Percentiles rank a stretch among this genome's conserved stretches.
These are phyloP conservation scores for Bombus difficillimus DNA, from an alignment of 1,140 invertebrate genomes.

Conservation along the genomic window DNA sequence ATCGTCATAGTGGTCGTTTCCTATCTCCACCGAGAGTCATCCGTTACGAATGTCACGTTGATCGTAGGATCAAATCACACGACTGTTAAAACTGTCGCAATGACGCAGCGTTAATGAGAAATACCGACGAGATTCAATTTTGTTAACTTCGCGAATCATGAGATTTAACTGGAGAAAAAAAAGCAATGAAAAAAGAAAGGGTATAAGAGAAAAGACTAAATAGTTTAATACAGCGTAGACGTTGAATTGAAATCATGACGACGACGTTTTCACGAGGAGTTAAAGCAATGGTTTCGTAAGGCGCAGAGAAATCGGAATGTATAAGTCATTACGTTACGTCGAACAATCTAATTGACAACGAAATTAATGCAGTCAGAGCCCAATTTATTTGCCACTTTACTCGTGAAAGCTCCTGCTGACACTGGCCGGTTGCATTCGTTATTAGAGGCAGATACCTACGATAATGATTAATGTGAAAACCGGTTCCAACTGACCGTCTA, in stretches of 20 bases:
- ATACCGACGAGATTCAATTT: neutral
- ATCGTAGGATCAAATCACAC: conserved; percentile 2
- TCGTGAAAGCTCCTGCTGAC: conserved; percentile 62
- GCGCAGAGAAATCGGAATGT: conserved; percentile 42
- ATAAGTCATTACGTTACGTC: conserved; percentile 52
- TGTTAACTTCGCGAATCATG: neutral
- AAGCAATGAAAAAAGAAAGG: no score
- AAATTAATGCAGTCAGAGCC: conserved; percentile 70
- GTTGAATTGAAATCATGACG: conserved; percentile 36
- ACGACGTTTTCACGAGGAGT: conserved; percentile 33
- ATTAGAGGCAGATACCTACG: conserved; percentile 64
- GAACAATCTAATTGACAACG: conserved; percentile 69
- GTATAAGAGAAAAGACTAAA: neutral
- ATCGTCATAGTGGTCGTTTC: neutral
- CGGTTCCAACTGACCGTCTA: conserved; percentile 57
- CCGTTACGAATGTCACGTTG: conserved; percentile 36
- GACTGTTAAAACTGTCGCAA: conserved; percentile 5
- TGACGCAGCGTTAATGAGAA: neutral
- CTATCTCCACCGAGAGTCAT: neutral
- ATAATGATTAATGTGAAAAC: conserved; percentile 74
- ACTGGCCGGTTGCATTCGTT: conserved; percentile 61
- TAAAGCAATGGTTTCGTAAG: neutral
- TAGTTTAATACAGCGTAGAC: neutral
- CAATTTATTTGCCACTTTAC: conserved; percentile 70
- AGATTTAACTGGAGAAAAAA: neutral